Evolutionary conservation across 2,797 vertebrate species (phyloP).

Genomic region (Euthynnus affinis): DNA sequence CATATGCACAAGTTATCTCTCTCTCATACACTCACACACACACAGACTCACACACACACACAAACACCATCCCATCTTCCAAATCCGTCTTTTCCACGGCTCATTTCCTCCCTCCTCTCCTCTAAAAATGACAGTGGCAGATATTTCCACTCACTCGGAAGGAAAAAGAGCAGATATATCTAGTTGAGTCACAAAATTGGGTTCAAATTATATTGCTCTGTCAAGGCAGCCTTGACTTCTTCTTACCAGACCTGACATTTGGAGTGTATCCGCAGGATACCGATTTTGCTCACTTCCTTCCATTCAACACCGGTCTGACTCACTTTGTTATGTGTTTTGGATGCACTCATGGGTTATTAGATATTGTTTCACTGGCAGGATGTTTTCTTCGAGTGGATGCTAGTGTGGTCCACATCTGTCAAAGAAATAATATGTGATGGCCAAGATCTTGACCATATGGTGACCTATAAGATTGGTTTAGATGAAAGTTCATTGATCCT

Average conservation of each 20-base stretch:
- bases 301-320: constrained; percentile 62
- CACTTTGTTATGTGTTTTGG: constrained; percentile 68
- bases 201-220: constrained; percentile 77
- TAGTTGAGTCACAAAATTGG: constrained; percentile 77
- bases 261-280: constrained; percentile 72
- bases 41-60: constrained; percentile 12
- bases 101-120: constrained; percentile 71
- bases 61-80: constrained; percentile 59
- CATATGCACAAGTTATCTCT: constrained; percentile 40
- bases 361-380: constrained; percentile 51
- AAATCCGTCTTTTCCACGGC: constrained; percentile 74
- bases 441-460: background rate
- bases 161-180: constrained; percentile 74
- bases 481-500: constrained; percentile 32
- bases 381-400: constrained; percentile 39
- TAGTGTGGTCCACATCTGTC: constrained; percentile 27
- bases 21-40: constrained; percentile 3
- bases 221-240: constrained; percentile 70
- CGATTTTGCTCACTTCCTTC: constrained; percentile 62
- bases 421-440: background rate
- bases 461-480: constrained; percentile 32
- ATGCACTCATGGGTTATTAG: constrained; percentile 57
- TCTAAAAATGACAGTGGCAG: constrained; percentile 75
- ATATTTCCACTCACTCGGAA: constrained; percentile 73
- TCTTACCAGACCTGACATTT: constrained; percentile 76